Evolutionary conservation across 2,888 invertebrate species (phyloP).

Genomic region (Cyrtodaria siliqua): DNA sequence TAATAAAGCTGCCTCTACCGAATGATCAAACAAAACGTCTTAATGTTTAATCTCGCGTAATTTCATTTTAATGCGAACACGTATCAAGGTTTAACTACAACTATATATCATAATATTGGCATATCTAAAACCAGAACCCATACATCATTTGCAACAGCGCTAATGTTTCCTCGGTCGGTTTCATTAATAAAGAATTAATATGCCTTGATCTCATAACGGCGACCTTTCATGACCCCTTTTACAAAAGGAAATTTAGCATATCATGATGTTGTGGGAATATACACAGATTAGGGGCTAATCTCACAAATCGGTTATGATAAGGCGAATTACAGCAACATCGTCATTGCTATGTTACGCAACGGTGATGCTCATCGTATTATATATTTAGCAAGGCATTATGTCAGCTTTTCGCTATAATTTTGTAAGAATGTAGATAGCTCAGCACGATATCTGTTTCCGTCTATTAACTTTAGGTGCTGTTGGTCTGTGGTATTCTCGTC

Average conservation of each 20-base stretch:
- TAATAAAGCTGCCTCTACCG: background rate
- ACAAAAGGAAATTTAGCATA: constrained; percentile 59
- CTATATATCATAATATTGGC: constrained; percentile 1
- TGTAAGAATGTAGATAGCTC: no score
- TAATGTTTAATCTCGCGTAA: background rate
- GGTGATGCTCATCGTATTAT: background rate
- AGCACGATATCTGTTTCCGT: no score
- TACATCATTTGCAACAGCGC: constrained; percentile 19
- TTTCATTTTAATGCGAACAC: constrained; percentile 9
- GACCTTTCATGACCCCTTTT: constrained; percentile 47
- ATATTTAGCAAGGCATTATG: no score
- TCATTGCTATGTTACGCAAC: constrained; percentile 44
- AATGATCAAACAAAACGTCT: background rate
- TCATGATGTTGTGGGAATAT: constrained; percentile 51
- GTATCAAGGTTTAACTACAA: background rate
- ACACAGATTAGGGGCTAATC: constrained; percentile 44
- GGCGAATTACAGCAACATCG: constrained; percentile 52
- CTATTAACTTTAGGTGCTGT: no score
- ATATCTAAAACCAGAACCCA: constrained; percentile 12
- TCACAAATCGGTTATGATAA: constrained; percentile 51
- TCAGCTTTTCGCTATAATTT: no score
- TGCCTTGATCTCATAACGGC: constrained; percentile 32
- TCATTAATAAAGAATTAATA: constrained; percentile 60
- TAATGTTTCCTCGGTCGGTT: constrained; percentile 30
- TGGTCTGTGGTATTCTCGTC: no score